Percentiles rank a stretch among this genome's conserved stretches.
phyloP scores from a whole-genome alignment of 2,797 vertebrate genomes.

The Pseudopleuronectes americanus region DNA sequence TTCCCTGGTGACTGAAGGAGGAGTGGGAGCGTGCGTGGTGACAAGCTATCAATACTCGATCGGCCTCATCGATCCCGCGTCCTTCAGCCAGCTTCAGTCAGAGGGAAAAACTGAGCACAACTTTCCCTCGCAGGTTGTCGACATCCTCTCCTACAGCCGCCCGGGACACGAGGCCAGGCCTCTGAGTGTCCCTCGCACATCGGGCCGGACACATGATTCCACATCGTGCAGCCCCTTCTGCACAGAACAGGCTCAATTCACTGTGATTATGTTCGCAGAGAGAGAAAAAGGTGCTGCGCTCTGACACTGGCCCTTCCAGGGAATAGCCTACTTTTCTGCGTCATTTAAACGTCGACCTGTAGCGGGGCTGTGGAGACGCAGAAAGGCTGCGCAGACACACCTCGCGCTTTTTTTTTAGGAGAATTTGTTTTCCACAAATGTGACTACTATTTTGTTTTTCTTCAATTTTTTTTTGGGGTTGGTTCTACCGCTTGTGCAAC shows the following conservation, averaged over 20 bases:
- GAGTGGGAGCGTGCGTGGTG: slow-evolving; percentile 20
- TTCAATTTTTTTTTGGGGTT: slow-evolving; percentile 11
- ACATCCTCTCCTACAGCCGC: slow-evolving; percentile 46
- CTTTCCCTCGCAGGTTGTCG: slow-evolving; percentile 7
- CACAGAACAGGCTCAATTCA: slow-evolving; percentile 76
- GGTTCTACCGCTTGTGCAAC: slow-evolving; percentile 55
- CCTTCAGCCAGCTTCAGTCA: slow-evolving; percentile 29
- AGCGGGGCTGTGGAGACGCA: slow-evolving; percentile 72
- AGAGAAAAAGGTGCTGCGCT: slow-evolving; percentile 69
- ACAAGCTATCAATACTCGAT: slow-evolving; percentile 63
- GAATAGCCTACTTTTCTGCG: slow-evolving; percentile 73
- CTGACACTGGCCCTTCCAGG: slow-evolving; percentile 68
- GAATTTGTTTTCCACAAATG: slow-evolving; percentile 67
- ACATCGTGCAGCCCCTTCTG: slow-evolving; percentile 74
- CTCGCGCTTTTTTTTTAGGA: slow-evolving; percentile 38
- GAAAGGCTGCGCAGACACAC: slow-evolving; percentile 58
- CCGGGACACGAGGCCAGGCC: slow-evolving; percentile 24
- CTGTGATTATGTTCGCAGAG: slow-evolving; percentile 78
- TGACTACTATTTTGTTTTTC: slow-evolving; percentile 45
- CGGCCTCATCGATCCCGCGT: slow-evolving; percentile 48
- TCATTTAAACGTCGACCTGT: slow-evolving; percentile 82
- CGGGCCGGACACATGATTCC: slow-evolving; percentile 73
- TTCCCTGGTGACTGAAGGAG: slow-evolving; percentile 41
- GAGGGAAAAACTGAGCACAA: slow-evolving; percentile 22
- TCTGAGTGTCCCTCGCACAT: slow-evolving; percentile 53